Conservation (phyloP, 2,888 invertebrate species). For the Oscheius onirici region DNA sequence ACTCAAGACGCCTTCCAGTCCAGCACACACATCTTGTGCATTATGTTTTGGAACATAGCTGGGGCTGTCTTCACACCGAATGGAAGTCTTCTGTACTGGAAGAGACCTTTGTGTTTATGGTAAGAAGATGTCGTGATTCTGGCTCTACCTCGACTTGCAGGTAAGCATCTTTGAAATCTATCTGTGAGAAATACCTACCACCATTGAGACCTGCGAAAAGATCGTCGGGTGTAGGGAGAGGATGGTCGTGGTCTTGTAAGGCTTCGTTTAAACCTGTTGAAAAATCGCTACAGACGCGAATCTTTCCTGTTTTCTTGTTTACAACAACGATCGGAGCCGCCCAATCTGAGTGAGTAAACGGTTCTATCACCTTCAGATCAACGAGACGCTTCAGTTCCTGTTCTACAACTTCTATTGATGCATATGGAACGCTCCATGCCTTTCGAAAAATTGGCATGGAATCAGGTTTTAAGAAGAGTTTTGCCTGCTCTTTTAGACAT, state of each 20-base stretch:
- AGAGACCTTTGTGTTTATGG: constrained; percentile 53
- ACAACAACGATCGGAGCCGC: constrained; percentile 51
- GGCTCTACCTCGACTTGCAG: constrained; percentile 49
- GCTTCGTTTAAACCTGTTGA: constrained; percentile 51
- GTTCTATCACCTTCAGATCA: constrained; percentile 32
- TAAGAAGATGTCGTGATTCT: constrained; percentile 36
- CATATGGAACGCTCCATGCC: constrained; percentile 38
- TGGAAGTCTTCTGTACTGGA: constrained; percentile 48
- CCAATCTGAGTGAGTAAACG: constrained; percentile 37
- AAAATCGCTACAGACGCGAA: constrained; percentile 32
- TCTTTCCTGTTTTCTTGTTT: constrained; percentile 47
- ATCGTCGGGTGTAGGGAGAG: constrained; percentile 53
- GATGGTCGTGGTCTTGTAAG: constrained; percentile 50
- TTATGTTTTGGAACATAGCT: constrained; percentile 50
- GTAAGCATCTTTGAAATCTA: constrained; percentile 59
- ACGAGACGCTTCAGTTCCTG: constrained; percentile 43
- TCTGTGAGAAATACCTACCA: constrained; percentile 39
- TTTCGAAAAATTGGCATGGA: constrained; percentile 32
- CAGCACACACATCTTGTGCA: constrained; percentile 18
- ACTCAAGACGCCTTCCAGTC: constrained; percentile 33
- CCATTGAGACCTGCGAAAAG: constrained; percentile 47
- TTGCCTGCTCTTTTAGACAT: too few relatives aligned
- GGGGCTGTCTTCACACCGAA: constrained; percentile 59
- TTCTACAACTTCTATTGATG: not conserved
- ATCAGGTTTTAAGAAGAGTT: too few relatives aligned